phyloP scores from a whole-genome alignment of 35 echinoderm and acorn worm genomes.

The Patiria miniata region DNA sequence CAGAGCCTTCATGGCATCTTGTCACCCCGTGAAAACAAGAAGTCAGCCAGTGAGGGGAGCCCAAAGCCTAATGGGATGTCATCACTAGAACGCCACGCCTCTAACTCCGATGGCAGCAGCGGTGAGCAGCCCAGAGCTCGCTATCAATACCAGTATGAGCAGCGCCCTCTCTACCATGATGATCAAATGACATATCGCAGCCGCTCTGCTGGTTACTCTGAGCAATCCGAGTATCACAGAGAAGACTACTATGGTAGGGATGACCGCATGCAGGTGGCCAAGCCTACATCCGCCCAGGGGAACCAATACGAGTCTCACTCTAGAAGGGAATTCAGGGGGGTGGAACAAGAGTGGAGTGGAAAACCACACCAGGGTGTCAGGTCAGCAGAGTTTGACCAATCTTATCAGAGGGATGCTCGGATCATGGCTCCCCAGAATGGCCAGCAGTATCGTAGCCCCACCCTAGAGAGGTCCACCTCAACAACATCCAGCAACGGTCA shows the following conservation, averaged over 20 bases:
- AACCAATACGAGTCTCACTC: neutral
- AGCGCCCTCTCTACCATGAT: slow-evolving; percentile 37
- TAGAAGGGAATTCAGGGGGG: neutral
- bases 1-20: slow-evolving; percentile 51
- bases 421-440: neutral
- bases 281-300: neutral
- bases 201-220: slow-evolving; percentile 26
- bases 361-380: neutral
- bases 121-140: slow-evolving; percentile 18
- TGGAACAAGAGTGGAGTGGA: neutral
- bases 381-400: neutral
- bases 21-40: slow-evolving; percentile 44
- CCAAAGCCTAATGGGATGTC: slow-evolving; percentile 35
- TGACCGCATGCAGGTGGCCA: neutral
- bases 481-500: neutral
- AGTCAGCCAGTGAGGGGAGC: slow-evolving; percentile 18
- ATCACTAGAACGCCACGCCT: slow-evolving; percentile 29
- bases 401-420: neutral
- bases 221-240: neutral
- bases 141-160: slow-evolving; percentile 21
- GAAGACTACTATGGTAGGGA: neutral
- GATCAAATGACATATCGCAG: slow-evolving; percentile 26
- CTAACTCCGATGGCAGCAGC: slow-evolving; percentile 21
- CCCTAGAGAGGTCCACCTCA: neutral
- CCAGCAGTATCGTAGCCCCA: neutral